Base-by-base conservation (phyloP, 2,797 vertebrate species). In the Notolabrus celidotus region DNA sequence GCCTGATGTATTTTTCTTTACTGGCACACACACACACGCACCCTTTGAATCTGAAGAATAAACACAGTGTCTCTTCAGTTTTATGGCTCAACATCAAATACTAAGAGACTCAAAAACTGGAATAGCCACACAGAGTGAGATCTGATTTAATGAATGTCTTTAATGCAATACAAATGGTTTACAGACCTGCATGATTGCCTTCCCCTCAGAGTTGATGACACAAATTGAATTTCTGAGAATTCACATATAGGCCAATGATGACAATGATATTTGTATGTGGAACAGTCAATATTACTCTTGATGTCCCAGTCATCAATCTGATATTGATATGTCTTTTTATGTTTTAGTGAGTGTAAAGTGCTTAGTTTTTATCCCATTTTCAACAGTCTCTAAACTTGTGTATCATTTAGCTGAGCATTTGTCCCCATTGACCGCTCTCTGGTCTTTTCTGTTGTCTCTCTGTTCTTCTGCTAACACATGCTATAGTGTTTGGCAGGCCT, bases 61-160 rank as follows among this genome's bases (percentile, higher is more conserved):
- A 83, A 86, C 77, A 74, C 53, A 36, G 43, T 33, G 70, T 80
- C 75, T 59, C 51, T 42, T 74, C 46, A 65, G 74, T 64, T 88
- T 86, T 67, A 77, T 77, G 74, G 72, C 53, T 73, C 56, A 29
- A 57, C 61, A 60, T 83, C 61, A 82, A 80, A 69, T 67, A 42
- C 41, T 51, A 8, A 17, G n/a, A 23, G 38, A 19, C 49, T 74
- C 46, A 36, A 83, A 55, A 80, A 88, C 74, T 83, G 65, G 60
- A 89, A 57, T 34, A 22, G 80, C 78, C 23, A 1, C 33, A 54
- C 22, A 66, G 56, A 68, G 71, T 74, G 41, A 46, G 59, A 77
- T 85, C 64, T 43, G 56, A 73, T 88, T 76, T 70, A 45, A 69
- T 70, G 62, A 82, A 85, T 52, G 34, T 75, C 51, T 65, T 67